Evolutionary conservation across 2,888 invertebrate species (phyloP).

Genomic region (Cephalotes varians): DNA sequence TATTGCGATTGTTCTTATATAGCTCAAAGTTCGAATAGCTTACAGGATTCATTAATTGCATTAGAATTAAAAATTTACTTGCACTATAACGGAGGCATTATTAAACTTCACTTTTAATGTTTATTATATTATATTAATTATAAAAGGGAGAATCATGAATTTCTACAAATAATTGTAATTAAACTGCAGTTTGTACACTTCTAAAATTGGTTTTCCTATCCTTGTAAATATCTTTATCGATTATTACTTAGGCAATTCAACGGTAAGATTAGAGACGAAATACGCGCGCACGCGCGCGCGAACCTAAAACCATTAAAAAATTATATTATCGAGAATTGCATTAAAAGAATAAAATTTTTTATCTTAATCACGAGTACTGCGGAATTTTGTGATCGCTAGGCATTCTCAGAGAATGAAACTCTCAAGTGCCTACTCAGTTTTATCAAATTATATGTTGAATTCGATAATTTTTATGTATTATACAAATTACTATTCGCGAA

Average conservation of each 20-base stretch:
- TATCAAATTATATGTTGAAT: background rate
- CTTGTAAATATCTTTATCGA: background rate
- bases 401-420: constrained; percentile 11
- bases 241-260: background rate
- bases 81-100: background rate
- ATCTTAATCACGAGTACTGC: background rate
- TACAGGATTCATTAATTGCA: background rate
- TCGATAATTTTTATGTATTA: constrained; percentile 9
- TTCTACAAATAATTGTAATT: background rate
- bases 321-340: background rate
- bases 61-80: background rate
- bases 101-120: background rate
- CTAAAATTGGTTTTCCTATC: background rate
- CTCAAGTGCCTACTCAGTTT: constrained; percentile 27
- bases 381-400: background rate
- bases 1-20: background rate
- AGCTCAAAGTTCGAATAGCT: too few species aligned
- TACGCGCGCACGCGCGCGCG: background rate
- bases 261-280: background rate
- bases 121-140: background rate
- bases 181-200: background rate
- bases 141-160: background rate
- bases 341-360: background rate
- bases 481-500: constrained; percentile 4
- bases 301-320: too few species aligned